Percentiles rank a stretch among this genome's conserved stretches.
Conservation (phyloP, 2,797 vertebrate species). For the Gymnothorax javanicus region DNA sequence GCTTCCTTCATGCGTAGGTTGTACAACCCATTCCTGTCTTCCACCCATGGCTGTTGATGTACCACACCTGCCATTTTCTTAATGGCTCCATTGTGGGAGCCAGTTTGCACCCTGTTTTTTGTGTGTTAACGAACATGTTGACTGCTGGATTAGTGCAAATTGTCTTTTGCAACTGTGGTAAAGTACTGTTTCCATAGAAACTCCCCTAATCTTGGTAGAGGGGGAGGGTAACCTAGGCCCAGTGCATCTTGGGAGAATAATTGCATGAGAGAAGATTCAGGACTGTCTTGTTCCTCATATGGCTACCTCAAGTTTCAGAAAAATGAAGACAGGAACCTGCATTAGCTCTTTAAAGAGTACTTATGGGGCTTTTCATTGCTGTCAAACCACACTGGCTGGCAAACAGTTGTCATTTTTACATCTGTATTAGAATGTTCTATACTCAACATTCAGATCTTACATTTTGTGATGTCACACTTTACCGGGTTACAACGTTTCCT, state of each 20-base stretch:
- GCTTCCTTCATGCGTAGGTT: background rate
- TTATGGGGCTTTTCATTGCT: no score
- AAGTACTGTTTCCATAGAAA: background rate
- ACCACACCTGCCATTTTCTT: background rate
- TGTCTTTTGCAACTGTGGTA: background rate
- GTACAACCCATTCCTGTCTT: background rate
- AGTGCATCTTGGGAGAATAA: constrained; percentile 3
- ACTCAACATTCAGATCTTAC: no score
- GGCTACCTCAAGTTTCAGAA: background rate
- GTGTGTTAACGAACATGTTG: background rate
- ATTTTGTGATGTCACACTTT: no score
- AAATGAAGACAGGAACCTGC: no score
- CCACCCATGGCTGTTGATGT: background rate
- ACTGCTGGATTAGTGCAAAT: background rate
- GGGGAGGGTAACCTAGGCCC: background rate
- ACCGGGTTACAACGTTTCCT: background rate
- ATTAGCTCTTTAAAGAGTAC: no score
- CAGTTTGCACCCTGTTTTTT: background rate
- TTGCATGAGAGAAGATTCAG: background rate
- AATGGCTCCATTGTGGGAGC: background rate
- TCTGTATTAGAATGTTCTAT: no score
- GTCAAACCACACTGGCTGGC: no score
- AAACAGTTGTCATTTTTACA: no score
- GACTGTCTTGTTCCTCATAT: background rate
- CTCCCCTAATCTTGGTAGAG: background rate